Conservation (phyloP, 2,113 vertebrate species). For the Strix aluco region DNA sequence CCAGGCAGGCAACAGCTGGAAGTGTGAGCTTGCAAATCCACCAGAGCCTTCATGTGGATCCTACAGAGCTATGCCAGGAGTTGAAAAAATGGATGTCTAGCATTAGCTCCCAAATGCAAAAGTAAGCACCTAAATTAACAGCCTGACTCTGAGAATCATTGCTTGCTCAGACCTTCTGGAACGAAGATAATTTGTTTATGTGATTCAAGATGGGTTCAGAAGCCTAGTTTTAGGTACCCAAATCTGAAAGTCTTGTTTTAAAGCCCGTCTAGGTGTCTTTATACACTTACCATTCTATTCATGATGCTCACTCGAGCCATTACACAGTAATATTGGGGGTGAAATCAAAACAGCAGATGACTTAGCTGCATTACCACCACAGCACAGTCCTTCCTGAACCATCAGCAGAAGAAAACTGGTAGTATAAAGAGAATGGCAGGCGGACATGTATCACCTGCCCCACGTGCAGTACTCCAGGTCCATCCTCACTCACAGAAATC, state of each 20-base stretch:
- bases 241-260: not conserved
- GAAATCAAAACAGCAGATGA: not conserved
- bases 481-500: not conserved
- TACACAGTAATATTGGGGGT: not conserved
- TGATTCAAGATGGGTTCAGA: not conserved
- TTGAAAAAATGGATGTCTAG: not conserved
- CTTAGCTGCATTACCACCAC: not conserved
- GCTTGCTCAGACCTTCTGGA: not conserved
- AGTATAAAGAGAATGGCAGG: not conserved
- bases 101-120: not conserved
- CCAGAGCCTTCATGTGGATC: not conserved
- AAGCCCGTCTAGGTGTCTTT: not conserved
- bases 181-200: not conserved
- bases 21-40: constrained; percentile 1
- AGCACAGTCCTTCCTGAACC: not conserved
- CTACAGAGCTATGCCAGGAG: not conserved
- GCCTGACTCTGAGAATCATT: not conserved
- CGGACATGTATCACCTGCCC: not conserved
- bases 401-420: not conserved
- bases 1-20: not conserved
- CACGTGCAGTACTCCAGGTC: not conserved
- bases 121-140: not conserved
- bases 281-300: not conserved
- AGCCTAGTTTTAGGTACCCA: not conserved
- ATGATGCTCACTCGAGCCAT: not conserved